Percentiles rank a stretch among this genome's conserved stretches.
phyloP scores from a whole-genome alignment of 2,888 invertebrate genomes.

The Erebia epiphron region DNA sequence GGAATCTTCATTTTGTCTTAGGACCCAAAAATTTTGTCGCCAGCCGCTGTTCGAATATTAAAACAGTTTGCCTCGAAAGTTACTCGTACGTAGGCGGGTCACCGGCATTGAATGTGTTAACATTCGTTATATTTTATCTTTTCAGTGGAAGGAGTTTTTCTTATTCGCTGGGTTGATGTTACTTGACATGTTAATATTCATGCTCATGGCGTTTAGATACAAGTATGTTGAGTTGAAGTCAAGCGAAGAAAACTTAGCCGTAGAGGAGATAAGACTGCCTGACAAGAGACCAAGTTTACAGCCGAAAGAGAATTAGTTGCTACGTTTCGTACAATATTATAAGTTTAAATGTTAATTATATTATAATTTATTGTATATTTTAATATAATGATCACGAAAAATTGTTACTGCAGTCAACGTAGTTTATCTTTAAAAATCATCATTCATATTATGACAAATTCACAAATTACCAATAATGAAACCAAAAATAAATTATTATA shows the following conservation, averaged over 20 bases:
- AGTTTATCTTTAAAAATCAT: too few species aligned
- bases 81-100: too few species aligned
- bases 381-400: conserved; percentile 11
- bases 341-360: conserved; percentile 38
- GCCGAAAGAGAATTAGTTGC: conserved; percentile 41
- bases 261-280: conserved; percentile 64
- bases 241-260: conserved; percentile 58
- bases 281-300: conserved; percentile 49
- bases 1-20: too few species aligned
- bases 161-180: conserved; percentile 94
- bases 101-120: too few species aligned
- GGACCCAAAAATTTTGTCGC: too few species aligned
- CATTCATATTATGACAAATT: too few species aligned
- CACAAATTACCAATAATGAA: too few species aligned
- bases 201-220: conserved; percentile 90
- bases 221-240: conserved; percentile 83
- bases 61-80: neutral
- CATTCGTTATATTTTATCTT: conserved; percentile 22
- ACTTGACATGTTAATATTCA: conserved; percentile 91
- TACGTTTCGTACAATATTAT: conserved; percentile 24
- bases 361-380: conserved; percentile 25
- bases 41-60: too few species aligned
- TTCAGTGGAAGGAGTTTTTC: conserved; percentile 92
- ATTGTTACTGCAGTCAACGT: neutral
- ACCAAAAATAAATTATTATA: too few species aligned